Base-by-base conservation (phyloP, 2,113 vertebrate species). In the Lanius ludovicianus region DNA sequence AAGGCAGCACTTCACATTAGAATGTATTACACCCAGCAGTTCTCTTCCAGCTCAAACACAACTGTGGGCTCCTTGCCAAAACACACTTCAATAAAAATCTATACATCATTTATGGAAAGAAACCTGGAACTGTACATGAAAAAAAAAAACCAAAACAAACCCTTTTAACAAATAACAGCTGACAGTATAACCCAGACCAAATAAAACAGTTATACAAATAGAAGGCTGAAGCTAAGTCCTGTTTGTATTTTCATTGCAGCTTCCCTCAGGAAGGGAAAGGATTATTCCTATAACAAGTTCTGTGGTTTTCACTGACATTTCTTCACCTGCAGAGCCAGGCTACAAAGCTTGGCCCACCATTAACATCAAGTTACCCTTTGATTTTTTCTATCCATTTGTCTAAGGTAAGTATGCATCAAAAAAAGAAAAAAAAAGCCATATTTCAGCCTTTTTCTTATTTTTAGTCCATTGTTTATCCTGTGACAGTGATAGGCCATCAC, bases 311-410 rank as follows among this genome's bases (percentile, higher is more conserved):
- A 87, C 98, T 47, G 98, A 99, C 4, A 94, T 99, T 49, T 99
- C 99, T 67, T 97, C 98, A n/a, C 92, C 98, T 12, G 99, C 99
- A 64, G 95, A 97, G 87, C 98, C 98, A 55, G 98, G 98, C 82
- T 99, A 98, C 97, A 98, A 98, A 94, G 98, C 98, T 22, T 98
- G 70, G 30, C 99, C 99, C 44, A 98, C 98, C 91, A 98, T 99
- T 73, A 82, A 99, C 15, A 98, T 98, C 93, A 99, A 97, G 88
- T 98, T 99, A 81, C 99, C 99, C 18, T 98, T 97, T 65, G 98
- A 99, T 95, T 99, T 99, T 96, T 99, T 99, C 98, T 99, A 99
- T 86, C 99, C 99, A 1, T 99, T 99, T 92, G 97, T 98, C 35
- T 99, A 91, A 98, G 16, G 91, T 96, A 98, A 93, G 93, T 59